Percentiles rank a stretch among this genome's conserved stretches.
phyloP scores from a whole-genome alignment of 2,113 vertebrate species.

The Lophotis ruficrista region DNA sequence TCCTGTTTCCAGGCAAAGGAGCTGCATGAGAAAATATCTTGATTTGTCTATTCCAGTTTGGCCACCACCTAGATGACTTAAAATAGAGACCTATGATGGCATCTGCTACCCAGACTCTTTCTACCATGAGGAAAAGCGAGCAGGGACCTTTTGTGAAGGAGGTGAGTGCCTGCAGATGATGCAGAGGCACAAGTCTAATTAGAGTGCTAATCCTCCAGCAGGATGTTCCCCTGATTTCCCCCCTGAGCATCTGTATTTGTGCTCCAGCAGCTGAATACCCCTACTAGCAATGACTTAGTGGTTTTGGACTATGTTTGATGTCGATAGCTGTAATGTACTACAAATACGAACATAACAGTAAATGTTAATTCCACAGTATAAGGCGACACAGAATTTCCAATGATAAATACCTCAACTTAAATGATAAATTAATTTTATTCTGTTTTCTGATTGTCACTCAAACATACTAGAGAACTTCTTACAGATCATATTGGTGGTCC shows the following conservation, averaged over 20 bases:
- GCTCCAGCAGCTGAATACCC: background rate
- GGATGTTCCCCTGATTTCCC: background rate
- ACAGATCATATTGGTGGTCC: background rate
- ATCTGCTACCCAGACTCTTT: background rate
- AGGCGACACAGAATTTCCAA: background rate
- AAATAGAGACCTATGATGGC: background rate
- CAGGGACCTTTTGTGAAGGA: background rate
- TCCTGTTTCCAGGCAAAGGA: background rate
- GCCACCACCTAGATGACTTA: background rate
- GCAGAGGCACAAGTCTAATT: background rate
- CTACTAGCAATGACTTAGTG: background rate
- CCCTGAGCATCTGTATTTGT: background rate
- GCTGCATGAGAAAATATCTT: background rate
- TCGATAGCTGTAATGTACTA: background rate
- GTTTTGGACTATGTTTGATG: background rate
- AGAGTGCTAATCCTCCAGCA: background rate
- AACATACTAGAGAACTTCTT: background rate
- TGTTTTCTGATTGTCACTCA: background rate
- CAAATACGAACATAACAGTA: background rate
- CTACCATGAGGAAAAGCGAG: accelerated
- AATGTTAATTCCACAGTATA: background rate
- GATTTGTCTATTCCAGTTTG: background rate
- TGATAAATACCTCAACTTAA: background rate
- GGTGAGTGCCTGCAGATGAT: background rate
- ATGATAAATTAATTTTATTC: background rate